phyloP scores from a whole-genome alignment of 2,113 vertebrate species.

The Melanocharis versteri region DNA sequence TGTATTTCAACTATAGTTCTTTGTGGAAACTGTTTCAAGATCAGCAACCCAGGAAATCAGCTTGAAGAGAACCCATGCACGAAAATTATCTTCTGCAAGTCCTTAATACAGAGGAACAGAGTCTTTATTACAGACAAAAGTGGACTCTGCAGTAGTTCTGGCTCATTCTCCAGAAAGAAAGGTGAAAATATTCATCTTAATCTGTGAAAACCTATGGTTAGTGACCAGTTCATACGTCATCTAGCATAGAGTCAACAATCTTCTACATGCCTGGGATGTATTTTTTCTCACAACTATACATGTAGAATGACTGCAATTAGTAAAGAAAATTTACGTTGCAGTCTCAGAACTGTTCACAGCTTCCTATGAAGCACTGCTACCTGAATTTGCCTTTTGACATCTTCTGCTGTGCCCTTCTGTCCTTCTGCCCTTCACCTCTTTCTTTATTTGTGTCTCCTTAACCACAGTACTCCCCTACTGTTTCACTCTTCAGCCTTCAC shows the following conservation, averaged over 20 bases:
- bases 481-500: background rate
- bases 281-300: background rate
- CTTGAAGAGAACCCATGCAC: background rate
- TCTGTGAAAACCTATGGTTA: background rate
- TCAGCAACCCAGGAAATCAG: background rate
- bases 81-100: background rate
- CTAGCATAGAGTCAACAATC: background rate
- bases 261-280: background rate
- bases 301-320: background rate
- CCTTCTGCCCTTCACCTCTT: background rate
- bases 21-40: background rate
- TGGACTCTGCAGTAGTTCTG: background rate
- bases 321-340: background rate
- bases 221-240: background rate
- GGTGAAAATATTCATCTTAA: background rate
- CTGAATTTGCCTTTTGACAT: background rate
- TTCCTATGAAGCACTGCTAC: background rate
- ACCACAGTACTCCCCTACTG: background rate
- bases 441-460: background rate
- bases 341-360: background rate
- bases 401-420: background rate
- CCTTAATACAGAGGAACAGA: accelerated
- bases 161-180: background rate
- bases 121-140: background rate
- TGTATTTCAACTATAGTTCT: background rate